A percentile compares a stretch with the other conserved stretches of the same genome.
Conservation (phyloP, 1,140 invertebrate species). For the Drosophila sp. region DNA sequence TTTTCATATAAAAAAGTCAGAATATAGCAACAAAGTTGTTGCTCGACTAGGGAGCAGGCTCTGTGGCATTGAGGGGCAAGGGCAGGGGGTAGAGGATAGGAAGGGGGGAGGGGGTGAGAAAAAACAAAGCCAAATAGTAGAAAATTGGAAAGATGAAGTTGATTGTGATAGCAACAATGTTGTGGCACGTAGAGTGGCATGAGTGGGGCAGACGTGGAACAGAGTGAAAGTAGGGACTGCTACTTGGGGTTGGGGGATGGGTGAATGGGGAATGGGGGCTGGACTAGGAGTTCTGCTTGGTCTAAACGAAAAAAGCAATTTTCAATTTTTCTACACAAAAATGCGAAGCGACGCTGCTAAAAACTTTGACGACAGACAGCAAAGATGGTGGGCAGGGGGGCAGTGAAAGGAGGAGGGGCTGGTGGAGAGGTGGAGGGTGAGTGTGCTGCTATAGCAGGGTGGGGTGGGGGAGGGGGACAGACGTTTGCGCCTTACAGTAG, state of each 20-base stretch:
- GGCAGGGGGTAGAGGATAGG: no score
- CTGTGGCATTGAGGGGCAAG: no score
- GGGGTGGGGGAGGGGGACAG: conserved; percentile 18
- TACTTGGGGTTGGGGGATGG: not conserved
- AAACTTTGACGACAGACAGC: conserved; percentile 49
- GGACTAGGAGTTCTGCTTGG: conserved; percentile 11
- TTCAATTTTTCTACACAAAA: conserved; percentile 82
- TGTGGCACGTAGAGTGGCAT: conserved; percentile 1
- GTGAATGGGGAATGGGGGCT: not conserved
- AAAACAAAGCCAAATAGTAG: conserved; percentile 80
- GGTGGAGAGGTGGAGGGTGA: conserved; percentile 4
- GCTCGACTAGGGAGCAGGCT: not conserved
- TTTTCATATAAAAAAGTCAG: conserved; percentile 79
- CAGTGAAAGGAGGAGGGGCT: not conserved
- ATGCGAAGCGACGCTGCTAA: conserved; percentile 60
- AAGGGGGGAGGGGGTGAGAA: not conserved
- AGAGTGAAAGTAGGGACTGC: not conserved
- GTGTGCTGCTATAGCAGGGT: not conserved
- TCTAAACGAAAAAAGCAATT: conserved; percentile 75
- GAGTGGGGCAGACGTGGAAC: not conserved
- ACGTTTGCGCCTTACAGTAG: conserved; percentile 71
- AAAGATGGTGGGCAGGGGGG: not conserved
- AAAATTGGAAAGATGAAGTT: conserved; percentile 84
- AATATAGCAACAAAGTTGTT: conserved; percentile 40
- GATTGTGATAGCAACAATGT: conserved; percentile 69